Evolutionary conservation across 2,113 vertebrate genomes (phyloP), one percentile per base, ranked within the genome.

Genomic region (Spea multiplicata): DNA sequence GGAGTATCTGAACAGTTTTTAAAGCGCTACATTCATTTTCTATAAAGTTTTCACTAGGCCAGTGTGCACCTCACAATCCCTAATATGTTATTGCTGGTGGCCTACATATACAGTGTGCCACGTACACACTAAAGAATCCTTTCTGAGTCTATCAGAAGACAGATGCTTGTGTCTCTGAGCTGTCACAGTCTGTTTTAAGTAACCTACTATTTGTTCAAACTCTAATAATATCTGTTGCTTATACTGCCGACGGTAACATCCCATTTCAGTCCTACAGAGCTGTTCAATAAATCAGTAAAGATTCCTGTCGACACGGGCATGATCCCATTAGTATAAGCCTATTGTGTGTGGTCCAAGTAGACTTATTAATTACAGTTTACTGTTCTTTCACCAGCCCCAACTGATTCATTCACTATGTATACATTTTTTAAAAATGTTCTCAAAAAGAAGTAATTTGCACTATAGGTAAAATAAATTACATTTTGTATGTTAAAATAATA

Each of bases 321-420:
- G 75, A 76, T 76, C 75, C 75, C 75, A 76, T 76, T 76, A 76
- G 66, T 44, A 70, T 53, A 45, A 48, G 75, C 49, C 55, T 67
- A 59, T 69, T 16, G 14, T 76, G 48, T 65, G 59, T 76, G 50
- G 53, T 47, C 66, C 75, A 69, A 76, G 75, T 49, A 59, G 52
- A 49, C 66, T 69, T 70, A 76, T 69, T 76, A 76, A 76, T 76
- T 76, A 76, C 66, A 67, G 64, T 75, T 75, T 75, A 46, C 74
- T 45, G 74, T 30, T 57, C 66, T 76, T 66, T 48, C 4, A 69
- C 50, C 62, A 68, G 45, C n/a, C 17, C 30, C 44, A 10, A 4
- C 30, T 67, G 55, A 59, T 59, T 13, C 0, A 13, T 59, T 59
- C 5, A 59, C 8, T 4, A 9, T 59, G 55, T 59, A 12, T 59